phyloP scores from a whole-genome alignment of 2,888 invertebrate genomes.

The Brenthis daphne region DNA sequence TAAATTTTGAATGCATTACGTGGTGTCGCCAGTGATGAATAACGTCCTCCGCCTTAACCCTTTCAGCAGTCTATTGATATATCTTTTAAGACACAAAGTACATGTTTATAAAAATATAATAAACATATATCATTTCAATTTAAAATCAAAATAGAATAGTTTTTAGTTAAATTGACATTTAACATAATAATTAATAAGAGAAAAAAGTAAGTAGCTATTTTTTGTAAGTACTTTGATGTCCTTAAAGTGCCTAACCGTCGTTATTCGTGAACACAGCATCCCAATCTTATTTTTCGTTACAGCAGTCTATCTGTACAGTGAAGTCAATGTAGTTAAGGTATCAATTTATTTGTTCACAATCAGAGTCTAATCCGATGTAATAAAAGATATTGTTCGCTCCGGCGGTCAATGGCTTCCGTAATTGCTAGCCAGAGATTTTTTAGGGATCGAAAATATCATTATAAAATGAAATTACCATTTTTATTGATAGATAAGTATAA shows the following conservation, averaged over 20 bases:
- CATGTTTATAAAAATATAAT: conserved; percentile 15
- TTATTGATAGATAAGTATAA: conserved; percentile 13
- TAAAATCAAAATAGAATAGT: neutral
- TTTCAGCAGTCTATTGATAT: conserved; percentile 51
- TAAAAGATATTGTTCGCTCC: conserved; percentile 47
- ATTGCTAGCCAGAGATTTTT: conserved; percentile 46
- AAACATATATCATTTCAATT: conserved; percentile 11
- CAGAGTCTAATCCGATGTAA: conserved; percentile 46
- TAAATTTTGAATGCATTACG: conserved; percentile 76
- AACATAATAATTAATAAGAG: neutral
- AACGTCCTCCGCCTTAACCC: conserved; percentile 67
- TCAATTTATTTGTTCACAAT: conserved; percentile 50
- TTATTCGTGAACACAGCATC: conserved; percentile 16
- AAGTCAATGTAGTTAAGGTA: conserved; percentile 37
- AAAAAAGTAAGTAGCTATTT: too few relatives aligned
- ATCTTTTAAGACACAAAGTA: conserved; percentile 29
- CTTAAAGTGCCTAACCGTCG: neutral
- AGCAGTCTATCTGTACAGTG: conserved; percentile 14
- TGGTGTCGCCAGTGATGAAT: conserved; percentile 64
- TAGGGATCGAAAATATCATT: conserved; percentile 3
- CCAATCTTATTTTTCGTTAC: conserved; percentile 24
- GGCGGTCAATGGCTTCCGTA: conserved; percentile 55
- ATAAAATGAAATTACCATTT: conserved; percentile 13
- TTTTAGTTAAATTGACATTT: neutral
- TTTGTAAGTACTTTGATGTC: neutral